Percentiles rank a stretch among this genome's conserved stretches.
phyloP scores from a whole-genome alignment of 2,113 vertebrate genomes.

The Poecile atricapillus region DNA sequence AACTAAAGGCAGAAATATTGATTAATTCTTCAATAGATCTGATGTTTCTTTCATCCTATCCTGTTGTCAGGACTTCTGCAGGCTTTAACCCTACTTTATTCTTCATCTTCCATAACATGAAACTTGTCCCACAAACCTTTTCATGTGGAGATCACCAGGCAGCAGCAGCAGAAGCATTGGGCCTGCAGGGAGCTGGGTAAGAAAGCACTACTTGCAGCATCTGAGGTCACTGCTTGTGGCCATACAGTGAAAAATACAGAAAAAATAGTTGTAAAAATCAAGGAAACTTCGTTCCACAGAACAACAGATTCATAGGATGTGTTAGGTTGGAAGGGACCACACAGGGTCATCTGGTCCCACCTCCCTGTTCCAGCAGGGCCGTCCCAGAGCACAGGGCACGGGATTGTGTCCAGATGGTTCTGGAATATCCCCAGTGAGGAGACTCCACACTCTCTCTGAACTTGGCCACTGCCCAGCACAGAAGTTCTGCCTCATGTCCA shows the following conservation, averaged over 20 bases:
- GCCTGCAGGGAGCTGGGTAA: not conserved
- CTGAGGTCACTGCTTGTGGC: not conserved
- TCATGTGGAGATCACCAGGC: not conserved
- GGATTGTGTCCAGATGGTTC: not conserved
- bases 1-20: not conserved
- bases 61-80: not conserved
- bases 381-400: not conserved
- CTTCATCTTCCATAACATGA: not conserved
- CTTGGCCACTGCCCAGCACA: rapidly evolving
- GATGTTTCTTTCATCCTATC: not conserved
- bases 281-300: not conserved
- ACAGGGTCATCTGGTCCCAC: not conserved
- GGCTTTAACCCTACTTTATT: not conserved
- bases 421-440: not conserved
- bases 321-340: not conserved
- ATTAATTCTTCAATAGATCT: not conserved
- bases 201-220: not conserved
- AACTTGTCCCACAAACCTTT: not conserved
- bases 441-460: not conserved
- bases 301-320: not conserved
- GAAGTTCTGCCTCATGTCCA: not conserved
- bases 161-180: not conserved
- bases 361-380: not conserved
- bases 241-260: not conserved
- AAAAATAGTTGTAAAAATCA: not conserved